A percentile compares a stretch with the other conserved stretches of the same genome.
phyloP scores from a whole-genome alignment of 2,888 invertebrate species.

The Eumerus sabulonum region DNA sequence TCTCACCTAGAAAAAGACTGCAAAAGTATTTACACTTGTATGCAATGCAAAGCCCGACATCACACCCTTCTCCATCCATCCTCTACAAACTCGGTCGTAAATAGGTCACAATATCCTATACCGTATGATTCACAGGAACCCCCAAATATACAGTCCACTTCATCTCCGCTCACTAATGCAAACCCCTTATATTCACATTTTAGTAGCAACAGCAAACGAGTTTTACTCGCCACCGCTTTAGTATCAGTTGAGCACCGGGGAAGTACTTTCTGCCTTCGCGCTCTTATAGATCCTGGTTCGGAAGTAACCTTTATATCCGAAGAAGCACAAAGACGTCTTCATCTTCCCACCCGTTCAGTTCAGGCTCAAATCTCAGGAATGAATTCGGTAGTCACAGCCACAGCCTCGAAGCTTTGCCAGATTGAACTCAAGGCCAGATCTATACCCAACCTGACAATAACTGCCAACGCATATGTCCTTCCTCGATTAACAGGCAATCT shows the following conservation, averaged over 20 bases:
- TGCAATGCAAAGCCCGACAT: not conserved
- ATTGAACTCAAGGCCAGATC: no score
- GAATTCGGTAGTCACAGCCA: no score
- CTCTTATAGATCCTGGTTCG: not conserved
- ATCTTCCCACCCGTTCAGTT: not conserved
- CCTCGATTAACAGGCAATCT: no score
- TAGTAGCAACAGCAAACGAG: not conserved
- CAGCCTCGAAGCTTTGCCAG: no score
- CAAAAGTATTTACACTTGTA: not conserved
- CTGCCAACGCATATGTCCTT: no score
- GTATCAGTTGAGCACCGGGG: not conserved
- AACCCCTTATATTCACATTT: not conserved
- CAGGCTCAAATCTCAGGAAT: no score
- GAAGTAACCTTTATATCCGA: constrained; percentile 1
- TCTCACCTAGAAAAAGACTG: no score
- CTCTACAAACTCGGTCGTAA: not conserved
- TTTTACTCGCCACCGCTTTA: constrained; percentile 1
- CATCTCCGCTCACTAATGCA: not conserved
- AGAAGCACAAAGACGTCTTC: not conserved
- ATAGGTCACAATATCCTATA: not conserved
- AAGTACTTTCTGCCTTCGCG: not conserved
- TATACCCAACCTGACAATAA: no score
- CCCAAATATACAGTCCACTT: constrained; percentile 1
- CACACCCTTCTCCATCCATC: not conserved
- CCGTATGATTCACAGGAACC: not conserved